A percentile compares a stretch with the other conserved stretches of the same genome.
Conservation (phyloP, 2,888 invertebrate genomes). For the Ectemnius lituratus region DNA sequence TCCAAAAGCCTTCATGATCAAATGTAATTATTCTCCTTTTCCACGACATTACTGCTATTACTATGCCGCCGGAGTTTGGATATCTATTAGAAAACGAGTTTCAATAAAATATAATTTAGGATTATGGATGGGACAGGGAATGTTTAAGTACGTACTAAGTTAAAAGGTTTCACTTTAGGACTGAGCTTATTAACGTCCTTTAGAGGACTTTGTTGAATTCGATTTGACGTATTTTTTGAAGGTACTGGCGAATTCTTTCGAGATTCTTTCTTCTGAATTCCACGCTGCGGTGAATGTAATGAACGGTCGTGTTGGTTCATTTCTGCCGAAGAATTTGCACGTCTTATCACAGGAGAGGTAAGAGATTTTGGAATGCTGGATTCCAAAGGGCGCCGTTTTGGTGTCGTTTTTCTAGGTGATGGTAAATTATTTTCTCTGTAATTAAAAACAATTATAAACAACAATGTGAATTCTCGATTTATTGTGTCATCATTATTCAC, state of each 20-base stretch:
- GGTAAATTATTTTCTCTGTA: constrained; percentile 44
- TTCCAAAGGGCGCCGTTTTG: constrained; percentile 38
- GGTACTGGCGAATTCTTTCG: constrained; percentile 41
- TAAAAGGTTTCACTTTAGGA: constrained; percentile 61
- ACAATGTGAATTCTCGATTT: not conserved
- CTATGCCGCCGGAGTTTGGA: constrained; percentile 63
- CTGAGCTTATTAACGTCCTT: constrained; percentile 63
- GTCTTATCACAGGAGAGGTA: constrained; percentile 39
- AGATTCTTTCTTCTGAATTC: constrained; percentile 16
- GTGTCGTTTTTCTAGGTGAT: constrained; percentile 52
- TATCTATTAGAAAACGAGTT: constrained; percentile 49
- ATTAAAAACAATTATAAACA: constrained; percentile 15
- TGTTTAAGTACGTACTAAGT: constrained; percentile 59
- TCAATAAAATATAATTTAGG: constrained; percentile 14
- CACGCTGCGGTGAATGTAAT: constrained; percentile 28
- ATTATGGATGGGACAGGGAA: constrained; percentile 1
- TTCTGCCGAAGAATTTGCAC: constrained; percentile 39
- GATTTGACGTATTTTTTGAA: constrained; percentile 21
- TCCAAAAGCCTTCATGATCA: constrained; percentile 26
- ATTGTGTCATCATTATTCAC: not conserved
- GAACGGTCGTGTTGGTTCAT: constrained; percentile 20
- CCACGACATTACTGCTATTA: constrained; percentile 45
- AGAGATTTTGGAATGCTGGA: constrained; percentile 55
- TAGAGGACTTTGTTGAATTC: constrained; percentile 61
- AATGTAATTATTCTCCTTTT: constrained; percentile 69